Conservation (phyloP, 2,797 vertebrate genomes). For the Okamejei kenojei region DNA sequence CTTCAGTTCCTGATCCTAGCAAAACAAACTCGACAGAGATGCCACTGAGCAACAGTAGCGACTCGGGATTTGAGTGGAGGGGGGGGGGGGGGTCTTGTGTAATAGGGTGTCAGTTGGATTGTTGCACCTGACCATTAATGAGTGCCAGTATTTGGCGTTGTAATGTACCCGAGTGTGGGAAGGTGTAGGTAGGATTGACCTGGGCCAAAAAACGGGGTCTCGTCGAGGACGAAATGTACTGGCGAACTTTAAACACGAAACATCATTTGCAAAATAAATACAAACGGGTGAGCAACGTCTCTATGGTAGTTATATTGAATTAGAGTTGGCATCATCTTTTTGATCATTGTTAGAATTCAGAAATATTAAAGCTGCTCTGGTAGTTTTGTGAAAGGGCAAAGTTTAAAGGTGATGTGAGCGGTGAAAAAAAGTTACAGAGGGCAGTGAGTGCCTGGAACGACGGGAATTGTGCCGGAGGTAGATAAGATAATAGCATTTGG, state of each 20-base stretch:
- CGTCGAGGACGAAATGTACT: too few species aligned
- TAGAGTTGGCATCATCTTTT: not conserved
- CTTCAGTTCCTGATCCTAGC: not conserved
- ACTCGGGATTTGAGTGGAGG: too few species aligned
- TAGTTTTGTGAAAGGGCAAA: too few species aligned
- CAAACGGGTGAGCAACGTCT: not conserved
- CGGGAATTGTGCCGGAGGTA: too few species aligned
- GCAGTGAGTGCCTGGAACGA: too few species aligned
- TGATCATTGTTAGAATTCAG: not conserved
- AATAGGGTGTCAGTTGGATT: not conserved
- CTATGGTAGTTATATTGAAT: too few species aligned
- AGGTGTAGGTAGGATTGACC: not conserved
- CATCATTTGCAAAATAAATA: not conserved
- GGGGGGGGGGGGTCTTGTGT: too few species aligned
- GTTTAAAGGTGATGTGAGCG: too few species aligned
- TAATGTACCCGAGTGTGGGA: too few species aligned
- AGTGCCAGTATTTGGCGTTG: not conserved
- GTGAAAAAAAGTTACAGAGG: too few species aligned
- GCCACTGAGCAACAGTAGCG: not conserved
- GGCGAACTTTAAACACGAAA: too few species aligned
- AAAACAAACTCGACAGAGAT: not conserved
- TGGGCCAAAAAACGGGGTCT: not conserved
- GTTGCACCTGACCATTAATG: not conserved
- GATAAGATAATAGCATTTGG: too few species aligned
- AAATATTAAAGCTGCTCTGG: not conserved